phyloP scores from a whole-genome alignment of 2,113 vertebrate species.

The Spea bombifrons region DNA sequence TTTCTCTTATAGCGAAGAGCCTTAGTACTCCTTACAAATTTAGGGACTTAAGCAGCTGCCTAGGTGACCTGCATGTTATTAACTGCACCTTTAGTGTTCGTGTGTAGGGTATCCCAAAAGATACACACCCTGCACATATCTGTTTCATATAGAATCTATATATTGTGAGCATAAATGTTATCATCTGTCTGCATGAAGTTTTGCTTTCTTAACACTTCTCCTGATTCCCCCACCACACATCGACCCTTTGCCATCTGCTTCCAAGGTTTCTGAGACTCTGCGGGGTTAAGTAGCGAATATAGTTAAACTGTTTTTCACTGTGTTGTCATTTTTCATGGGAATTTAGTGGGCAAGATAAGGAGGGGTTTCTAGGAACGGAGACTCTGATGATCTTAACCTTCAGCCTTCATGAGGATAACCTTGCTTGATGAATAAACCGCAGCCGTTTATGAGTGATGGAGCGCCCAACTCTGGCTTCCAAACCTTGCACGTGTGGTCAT shows the following conservation, averaged over 20 bases:
- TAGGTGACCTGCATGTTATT: too few relatives aligned
- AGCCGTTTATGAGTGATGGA: background rate
- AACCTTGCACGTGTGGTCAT: background rate
- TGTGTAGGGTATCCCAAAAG: too few relatives aligned
- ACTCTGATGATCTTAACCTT: background rate
- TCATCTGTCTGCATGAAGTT: background rate
- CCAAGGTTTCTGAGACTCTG: background rate
- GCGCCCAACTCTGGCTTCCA: background rate
- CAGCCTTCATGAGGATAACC: background rate
- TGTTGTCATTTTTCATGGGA: background rate
- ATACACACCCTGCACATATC: background rate
- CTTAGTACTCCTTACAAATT: too few relatives aligned
- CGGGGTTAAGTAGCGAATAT: too few relatives aligned
- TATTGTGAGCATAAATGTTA: background rate
- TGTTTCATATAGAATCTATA: background rate
- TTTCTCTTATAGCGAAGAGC: too few relatives aligned
- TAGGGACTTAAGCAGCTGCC: too few relatives aligned
- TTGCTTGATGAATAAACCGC: background rate
- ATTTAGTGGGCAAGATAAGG: background rate
- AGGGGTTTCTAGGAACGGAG: background rate
- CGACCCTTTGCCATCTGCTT: background rate
- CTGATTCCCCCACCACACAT: background rate
- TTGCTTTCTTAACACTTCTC: background rate
- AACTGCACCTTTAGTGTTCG: too few relatives aligned
- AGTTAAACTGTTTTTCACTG: background rate